Base-by-base conservation (phyloP, 2,113 vertebrate genomes). In the Carollia perspicillata region DNA sequence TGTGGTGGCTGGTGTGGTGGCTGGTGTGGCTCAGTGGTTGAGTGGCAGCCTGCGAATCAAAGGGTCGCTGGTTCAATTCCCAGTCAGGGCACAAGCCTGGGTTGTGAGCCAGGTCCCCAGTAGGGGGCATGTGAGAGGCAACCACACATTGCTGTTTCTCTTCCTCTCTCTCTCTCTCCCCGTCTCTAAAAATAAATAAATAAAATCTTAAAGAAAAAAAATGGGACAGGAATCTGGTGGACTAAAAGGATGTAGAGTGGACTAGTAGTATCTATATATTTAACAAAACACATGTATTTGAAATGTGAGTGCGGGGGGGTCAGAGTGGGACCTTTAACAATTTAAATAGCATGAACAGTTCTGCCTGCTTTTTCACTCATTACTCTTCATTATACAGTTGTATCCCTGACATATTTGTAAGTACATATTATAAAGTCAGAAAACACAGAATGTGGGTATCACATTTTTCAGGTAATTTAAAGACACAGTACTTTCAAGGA, bases 281-380 rank as follows among this genome's bases (percentile, higher is more conserved):
- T 74, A 91, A 87, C 26, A 92, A 86, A 97, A 94, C 35, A 92
- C 22, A 22, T 22, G 2, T 55, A 71, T n/a, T 7, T 71, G 58
- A 77, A 49, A 28, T 49, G 69, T 26, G 35, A 40, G 20, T 37
- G 23, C 30, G 6, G 8, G 16, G 8, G 44, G 71, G 28, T 37
- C 2, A 84, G 26, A 71, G 0, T 68, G 1, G 66, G 5, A 8
- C 44, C 53, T 92, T 93, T 80, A 40, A 86, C 60, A 80, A 89
- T 60, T 93, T 90, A 80, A 97, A 89, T 7, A 93, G 40, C 47
- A 10, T n/a, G 8, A 22, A 65, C 22, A 84, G 90, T 53, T 87
- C 33, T 69, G 94, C 51, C 26, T 95, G 40, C 51, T 94, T 95
- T 93, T 92, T 92, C 58, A 81, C n/a, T 84, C 44, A 71, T 22